A percentile compares a stretch with the other conserved stretches of the same genome.
phyloP scores from a whole-genome alignment of 2,888 invertebrate species.

The Plutella xylostella region DNA sequence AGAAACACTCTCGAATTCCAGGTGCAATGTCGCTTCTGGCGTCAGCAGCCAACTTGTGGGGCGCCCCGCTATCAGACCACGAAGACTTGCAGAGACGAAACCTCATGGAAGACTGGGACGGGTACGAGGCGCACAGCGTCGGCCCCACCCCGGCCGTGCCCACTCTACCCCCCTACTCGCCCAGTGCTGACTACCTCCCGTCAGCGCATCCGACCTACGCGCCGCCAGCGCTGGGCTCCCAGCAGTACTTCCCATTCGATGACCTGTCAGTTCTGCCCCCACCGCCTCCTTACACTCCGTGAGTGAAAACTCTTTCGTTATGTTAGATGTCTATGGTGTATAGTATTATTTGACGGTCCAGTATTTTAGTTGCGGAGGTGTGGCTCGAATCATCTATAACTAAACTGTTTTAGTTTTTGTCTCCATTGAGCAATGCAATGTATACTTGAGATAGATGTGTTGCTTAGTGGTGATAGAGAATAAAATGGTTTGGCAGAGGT shows the following conservation, averaged over 20 bases:
- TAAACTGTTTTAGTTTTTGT: too few relatives aligned
- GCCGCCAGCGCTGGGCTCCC: conserved; percentile 47
- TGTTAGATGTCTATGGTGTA: too few relatives aligned
- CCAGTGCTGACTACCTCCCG: conserved; percentile 48
- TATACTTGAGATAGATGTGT: too few relatives aligned
- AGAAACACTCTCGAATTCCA: too few relatives aligned
- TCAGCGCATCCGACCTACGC: conserved; percentile 40
- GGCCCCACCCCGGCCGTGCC: conserved; percentile 69
- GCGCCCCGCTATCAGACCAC: conserved; percentile 58
- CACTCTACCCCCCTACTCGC: conserved; percentile 71
- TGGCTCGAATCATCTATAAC: too few relatives aligned
- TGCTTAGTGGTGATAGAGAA: too few relatives aligned
- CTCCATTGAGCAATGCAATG: too few relatives aligned
- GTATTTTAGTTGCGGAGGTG: too few relatives aligned
- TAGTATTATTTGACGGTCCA: too few relatives aligned
- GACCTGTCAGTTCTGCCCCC: conserved; percentile 60
- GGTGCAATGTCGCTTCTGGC: conserved; percentile 76
- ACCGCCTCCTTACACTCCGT: conserved; percentile 68
- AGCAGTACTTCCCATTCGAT: conserved; percentile 61
- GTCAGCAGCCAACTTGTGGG: conserved; percentile 76
- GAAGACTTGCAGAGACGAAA: conserved; percentile 64
- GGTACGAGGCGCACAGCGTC: conserved; percentile 70
- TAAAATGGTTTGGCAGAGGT: too few relatives aligned
- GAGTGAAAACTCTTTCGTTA: too few relatives aligned
- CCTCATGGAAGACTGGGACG: conserved; percentile 73